Evolutionary conservation across 1,140 invertebrate genomes (phyloP).

Genomic region (Piezodorus guildinii): DNA sequence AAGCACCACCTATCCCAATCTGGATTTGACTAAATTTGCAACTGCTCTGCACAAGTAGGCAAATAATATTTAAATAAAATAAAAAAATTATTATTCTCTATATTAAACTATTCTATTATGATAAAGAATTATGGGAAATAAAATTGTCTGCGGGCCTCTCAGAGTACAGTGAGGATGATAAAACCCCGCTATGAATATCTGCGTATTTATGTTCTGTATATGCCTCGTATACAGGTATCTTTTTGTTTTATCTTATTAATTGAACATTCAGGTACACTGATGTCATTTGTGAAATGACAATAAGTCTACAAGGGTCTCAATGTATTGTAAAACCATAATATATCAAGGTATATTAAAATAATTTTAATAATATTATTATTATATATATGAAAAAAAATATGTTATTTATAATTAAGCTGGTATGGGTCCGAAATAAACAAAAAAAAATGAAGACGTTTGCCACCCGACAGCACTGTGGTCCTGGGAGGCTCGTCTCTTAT

Average conservation of each 20-base stretch:
- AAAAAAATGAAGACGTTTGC: slow-evolving; percentile 18
- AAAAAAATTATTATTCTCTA: slow-evolving; percentile 11
- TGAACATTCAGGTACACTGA: slow-evolving; percentile 11
- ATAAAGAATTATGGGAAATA: not conserved
- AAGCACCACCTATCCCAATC: slow-evolving; percentile 21
- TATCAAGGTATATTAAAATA: slow-evolving; percentile 17
- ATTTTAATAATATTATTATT: slow-evolving; percentile 19
- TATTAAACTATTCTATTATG: not conserved
- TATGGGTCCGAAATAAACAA: slow-evolving; percentile 25
- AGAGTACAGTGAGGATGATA: slow-evolving; percentile 1
- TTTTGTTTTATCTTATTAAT: slow-evolving; percentile 16
- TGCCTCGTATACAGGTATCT: slow-evolving; percentile 3
- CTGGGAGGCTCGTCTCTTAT: slow-evolving; percentile 23
- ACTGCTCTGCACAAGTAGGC: slow-evolving; percentile 21
- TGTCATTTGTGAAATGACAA: slow-evolving; percentile 23
- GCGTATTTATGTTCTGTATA: not conserved
- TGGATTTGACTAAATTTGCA: slow-evolving; percentile 22
- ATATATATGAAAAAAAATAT: slow-evolving; percentile 11
- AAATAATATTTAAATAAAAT: not conserved
- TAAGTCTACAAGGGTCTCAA: slow-evolving; percentile 13
- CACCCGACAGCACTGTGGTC: slow-evolving; percentile 17
- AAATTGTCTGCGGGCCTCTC: not conserved
- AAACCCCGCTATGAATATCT: slow-evolving; percentile 4
- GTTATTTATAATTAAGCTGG: slow-evolving; percentile 22
- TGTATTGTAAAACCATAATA: slow-evolving; percentile 17